Evolutionary conservation across 2,888 invertebrate genomes (phyloP).

Genomic region (Bombyx huttoni): DNA sequence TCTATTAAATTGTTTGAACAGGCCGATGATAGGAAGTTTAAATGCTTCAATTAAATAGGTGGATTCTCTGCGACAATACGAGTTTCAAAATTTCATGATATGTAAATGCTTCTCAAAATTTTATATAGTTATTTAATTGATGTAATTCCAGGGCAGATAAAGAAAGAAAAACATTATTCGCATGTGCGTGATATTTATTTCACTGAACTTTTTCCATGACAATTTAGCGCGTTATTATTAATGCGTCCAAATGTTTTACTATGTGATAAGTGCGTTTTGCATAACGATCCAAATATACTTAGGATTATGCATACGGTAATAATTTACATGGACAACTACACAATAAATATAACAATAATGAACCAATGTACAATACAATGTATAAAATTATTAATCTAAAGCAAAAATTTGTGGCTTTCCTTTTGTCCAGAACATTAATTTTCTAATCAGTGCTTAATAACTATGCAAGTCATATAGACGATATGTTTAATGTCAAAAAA

Average conservation of each 20-base stretch:
- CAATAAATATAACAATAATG: slow-evolving; percentile 38
- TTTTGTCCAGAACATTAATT: slow-evolving; percentile 20
- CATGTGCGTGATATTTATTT: slow-evolving; percentile 70
- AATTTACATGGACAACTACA: slow-evolving; percentile 32
- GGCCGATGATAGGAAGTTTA: too few species aligned
- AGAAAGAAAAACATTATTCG: slow-evolving; percentile 17
- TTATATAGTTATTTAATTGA: too few species aligned
- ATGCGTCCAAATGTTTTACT: slow-evolving; percentile 48
- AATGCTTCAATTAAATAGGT: too few species aligned
- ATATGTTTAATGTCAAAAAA: background rate
- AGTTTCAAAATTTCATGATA: too few species aligned
- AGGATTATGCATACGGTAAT: slow-evolving; percentile 17
- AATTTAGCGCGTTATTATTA: slow-evolving; percentile 48
- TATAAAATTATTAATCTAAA: slow-evolving; percentile 49
- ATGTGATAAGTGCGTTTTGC: slow-evolving; percentile 63
- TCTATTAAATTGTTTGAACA: too few species aligned
- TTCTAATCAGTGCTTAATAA: slow-evolving; percentile 28
- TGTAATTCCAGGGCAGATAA: too few species aligned
- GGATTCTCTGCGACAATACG: too few species aligned
- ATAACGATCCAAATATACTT: slow-evolving; percentile 44
- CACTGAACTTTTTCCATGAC: slow-evolving; percentile 57
- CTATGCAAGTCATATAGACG: slow-evolving; percentile 12
- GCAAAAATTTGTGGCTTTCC: slow-evolving; percentile 27
- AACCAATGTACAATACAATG: slow-evolving; percentile 45
- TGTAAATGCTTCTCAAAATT: too few species aligned